phyloP scores from a whole-genome alignment of 37 sponge, comb jelly and placozoan genomes.

The Agelas oroides region DNA sequence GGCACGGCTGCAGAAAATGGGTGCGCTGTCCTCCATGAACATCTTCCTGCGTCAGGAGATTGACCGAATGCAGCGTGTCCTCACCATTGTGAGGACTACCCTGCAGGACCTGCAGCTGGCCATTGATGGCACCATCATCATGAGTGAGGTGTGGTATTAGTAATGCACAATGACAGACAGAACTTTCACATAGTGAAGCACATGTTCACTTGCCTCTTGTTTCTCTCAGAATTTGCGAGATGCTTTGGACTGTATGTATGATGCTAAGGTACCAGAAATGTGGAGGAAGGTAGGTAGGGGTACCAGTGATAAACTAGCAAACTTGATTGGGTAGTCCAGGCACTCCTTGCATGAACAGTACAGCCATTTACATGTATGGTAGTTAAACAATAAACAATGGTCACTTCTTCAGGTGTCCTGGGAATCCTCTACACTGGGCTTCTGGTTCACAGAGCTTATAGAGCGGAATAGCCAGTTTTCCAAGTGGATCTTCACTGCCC shows the following conservation, averaged over 20 bases:
- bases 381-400: no score
- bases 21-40: conserved; percentile 95
- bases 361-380: no score
- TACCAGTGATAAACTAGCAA: no score
- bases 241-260: conserved; percentile 95
- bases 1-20: conserved; percentile 94
- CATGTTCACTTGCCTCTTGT: no score
- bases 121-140: conserved; percentile 99
- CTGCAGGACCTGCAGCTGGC: conserved; percentile 93
- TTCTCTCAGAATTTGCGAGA: conserved; percentile 82
- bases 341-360: not conserved
- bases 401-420: conserved; percentile 82
- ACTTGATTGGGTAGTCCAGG: no score
- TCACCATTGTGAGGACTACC: conserved; percentile 80
- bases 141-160: conserved; percentile 88
- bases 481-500: conserved; percentile 86
- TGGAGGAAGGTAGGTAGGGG: conserved; percentile 89
- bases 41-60: conserved; percentile 99
- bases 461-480: conserved; percentile 93
- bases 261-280: conserved; percentile 91
- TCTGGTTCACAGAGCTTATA: conserved; percentile 98
- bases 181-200: no score
- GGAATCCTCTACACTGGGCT: conserved; percentile 96
- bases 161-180: no score
- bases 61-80: conserved; percentile 99